phyloP scores from a whole-genome alignment of 23 tunicate species.

The Ascidia mentula region DNA sequence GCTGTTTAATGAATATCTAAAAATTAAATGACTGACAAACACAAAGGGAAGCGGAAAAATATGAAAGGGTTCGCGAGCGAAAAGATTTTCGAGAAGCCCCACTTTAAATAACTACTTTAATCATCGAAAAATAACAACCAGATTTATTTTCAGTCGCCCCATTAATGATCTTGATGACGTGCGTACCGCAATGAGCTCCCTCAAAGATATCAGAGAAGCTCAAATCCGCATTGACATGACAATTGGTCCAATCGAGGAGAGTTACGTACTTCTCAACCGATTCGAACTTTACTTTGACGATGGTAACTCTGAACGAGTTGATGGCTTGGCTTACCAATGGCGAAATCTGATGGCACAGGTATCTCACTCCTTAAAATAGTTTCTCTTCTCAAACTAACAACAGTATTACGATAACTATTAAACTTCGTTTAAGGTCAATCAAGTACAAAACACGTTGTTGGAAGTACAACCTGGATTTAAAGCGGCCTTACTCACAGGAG shows the following conservation, averaged over 20 bases:
- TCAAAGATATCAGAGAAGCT: constrained; percentile 75
- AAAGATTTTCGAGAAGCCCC: too few species aligned
- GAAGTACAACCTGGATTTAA: constrained; percentile 78
- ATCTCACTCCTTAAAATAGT: background rate
- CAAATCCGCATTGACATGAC: constrained; percentile 87
- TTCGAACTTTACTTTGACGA: constrained; percentile 75
- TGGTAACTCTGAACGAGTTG: constrained; percentile 85
- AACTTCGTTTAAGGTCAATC: constrained; percentile 32
- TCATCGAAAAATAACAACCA: too few species aligned
- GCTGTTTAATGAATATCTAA: too few species aligned
- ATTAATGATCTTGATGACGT: constrained; percentile 90
- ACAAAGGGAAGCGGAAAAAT: too few species aligned
- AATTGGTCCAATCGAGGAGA: constrained; percentile 81
- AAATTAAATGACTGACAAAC: too few species aligned
- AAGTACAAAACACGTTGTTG: constrained; percentile 72
- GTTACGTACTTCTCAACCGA: constrained; percentile 67
- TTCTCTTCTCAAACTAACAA: background rate
- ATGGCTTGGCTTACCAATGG: constrained; percentile 87
- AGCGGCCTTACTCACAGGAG: constrained; percentile 61
- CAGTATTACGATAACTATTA: background rate
- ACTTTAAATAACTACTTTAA: too few species aligned
- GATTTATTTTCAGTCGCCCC: constrained; percentile 59
- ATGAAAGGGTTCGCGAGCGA: too few species aligned
- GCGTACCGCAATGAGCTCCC: constrained; percentile 71
- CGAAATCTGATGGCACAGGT: constrained; percentile 75